Conservation (phyloP, 2,888 invertebrate genomes). For the Phragmatobia fuliginosa region DNA sequence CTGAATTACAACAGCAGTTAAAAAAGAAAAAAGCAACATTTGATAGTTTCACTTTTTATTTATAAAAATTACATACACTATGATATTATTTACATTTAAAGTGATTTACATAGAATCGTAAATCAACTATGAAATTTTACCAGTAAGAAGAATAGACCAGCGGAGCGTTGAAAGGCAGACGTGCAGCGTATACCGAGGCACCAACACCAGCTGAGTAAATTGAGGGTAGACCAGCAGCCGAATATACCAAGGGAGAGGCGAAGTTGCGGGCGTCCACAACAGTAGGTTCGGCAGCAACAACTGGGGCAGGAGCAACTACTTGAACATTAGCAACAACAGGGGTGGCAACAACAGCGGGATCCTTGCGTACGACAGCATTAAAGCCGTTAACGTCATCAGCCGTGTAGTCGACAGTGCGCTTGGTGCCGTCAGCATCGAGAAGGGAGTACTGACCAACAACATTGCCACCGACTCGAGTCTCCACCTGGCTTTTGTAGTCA, state of each 20-base stretch:
- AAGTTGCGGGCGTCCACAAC: constrained; percentile 52
- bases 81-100: background rate
- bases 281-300: constrained; percentile 49
- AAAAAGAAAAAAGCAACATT: background rate
- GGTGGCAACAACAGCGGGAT: constrained; percentile 73
- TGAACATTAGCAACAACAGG: constrained; percentile 63
- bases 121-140: constrained; percentile 16
- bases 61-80: background rate
- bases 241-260: constrained; percentile 47
- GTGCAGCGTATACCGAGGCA: constrained; percentile 1
- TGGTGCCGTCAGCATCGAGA: constrained; percentile 85
- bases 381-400: constrained; percentile 86
- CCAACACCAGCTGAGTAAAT: constrained; percentile 1
- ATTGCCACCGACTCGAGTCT: constrained; percentile 83
- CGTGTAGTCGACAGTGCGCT: constrained; percentile 85
- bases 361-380: constrained; percentile 86
- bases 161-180: background rate
- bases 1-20: background rate
- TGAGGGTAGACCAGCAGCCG: background rate
- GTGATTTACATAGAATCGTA: background rate
- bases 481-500: constrained; percentile 86
- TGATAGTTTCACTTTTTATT: constrained; percentile 3
- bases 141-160: background rate
- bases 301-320: constrained; percentile 62
- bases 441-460: constrained; percentile 87